These are phyloP conservation scores for Noctua janthe DNA, from an alignment of 2,888 invertebrate genomes.

Conservation along the genomic window DNA sequence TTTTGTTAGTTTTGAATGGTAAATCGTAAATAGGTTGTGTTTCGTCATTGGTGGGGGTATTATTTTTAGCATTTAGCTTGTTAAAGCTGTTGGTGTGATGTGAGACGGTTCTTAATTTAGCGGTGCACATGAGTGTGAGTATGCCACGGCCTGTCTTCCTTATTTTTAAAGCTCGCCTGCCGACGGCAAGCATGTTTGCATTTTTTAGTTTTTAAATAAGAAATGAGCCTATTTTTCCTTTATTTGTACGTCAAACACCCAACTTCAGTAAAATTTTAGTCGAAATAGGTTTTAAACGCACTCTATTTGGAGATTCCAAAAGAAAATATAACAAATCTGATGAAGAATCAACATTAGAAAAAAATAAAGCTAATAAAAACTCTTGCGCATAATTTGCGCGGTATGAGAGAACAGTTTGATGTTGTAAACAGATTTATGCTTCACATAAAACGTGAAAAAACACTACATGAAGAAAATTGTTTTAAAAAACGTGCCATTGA, in stretches of 20 bases:
- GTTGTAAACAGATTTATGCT: constrained; percentile 56
- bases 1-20: constrained; percentile 60
- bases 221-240: not conserved
- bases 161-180: constrained; percentile 76
- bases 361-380: constrained; percentile 19
- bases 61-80: constrained; percentile 90
- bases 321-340: not conserved
- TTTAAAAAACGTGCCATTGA: constrained; percentile 9
- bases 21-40: constrained; percentile 83
- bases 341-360: constrained; percentile 8
- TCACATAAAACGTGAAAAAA: constrained; percentile 36
- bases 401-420: constrained; percentile 36
- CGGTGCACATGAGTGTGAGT: constrained; percentile 86
- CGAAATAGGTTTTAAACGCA: not conserved
- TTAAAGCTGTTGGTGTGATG: constrained; percentile 87
- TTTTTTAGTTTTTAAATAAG: constrained; percentile 44
- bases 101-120: constrained; percentile 88
- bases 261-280: not conserved
- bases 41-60: constrained; percentile 83
- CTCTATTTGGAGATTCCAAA: not conserved
- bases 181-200: constrained; percentile 69
- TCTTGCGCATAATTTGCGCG: constrained; percentile 44
- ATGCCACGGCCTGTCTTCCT: constrained; percentile 83
- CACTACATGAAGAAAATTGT: constrained; percentile 22
- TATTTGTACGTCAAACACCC: not conserved